phyloP scores from a whole-genome alignment of 2,113 vertebrate species.

The Paralichthys olivaceus region DNA sequence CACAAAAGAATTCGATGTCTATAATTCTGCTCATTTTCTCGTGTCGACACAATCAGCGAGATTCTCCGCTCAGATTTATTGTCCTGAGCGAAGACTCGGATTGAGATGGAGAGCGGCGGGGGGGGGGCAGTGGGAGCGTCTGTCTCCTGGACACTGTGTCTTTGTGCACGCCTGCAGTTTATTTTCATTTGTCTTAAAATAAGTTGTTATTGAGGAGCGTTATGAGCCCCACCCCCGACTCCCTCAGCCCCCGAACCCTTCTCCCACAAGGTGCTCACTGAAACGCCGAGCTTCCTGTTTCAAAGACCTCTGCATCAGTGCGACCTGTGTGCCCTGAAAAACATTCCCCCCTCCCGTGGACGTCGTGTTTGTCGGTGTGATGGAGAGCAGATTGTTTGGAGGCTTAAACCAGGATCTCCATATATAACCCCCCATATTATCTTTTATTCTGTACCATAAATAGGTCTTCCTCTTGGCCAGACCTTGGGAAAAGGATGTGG shows the following conservation, averaged over 20 bases:
- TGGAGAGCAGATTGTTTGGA: slow-evolving; percentile 29
- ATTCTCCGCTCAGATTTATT: slow-evolving; percentile 30
- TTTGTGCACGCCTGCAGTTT: slow-evolving; percentile 54
- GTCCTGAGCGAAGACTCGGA: slow-evolving; percentile 23
- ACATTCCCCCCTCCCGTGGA: not conserved
- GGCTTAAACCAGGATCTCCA: slow-evolving; percentile 25
- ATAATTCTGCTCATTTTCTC: slow-evolving; percentile 31
- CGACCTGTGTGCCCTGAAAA: not conserved
- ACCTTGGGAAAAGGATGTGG: slow-evolving; percentile 59
- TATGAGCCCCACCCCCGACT: not conserved
- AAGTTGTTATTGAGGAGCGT: slow-evolving; percentile 54
- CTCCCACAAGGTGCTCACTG: slow-evolving; percentile 68
- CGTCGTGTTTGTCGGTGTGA: slow-evolving; percentile 3
- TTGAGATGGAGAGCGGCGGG: slow-evolving; percentile 9
- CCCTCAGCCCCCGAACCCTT: slow-evolving; percentile 13
- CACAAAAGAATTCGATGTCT: slow-evolving; percentile 51
- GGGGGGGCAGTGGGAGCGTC: slow-evolving; percentile 7
- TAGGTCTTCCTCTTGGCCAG: slow-evolving; percentile 64
- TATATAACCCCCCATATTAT: slow-evolving; percentile 50
- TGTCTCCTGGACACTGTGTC: slow-evolving; percentile 21
- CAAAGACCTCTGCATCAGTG: slow-evolving; percentile 6
- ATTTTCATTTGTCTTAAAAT: slow-evolving; percentile 71
- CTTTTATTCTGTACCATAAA: slow-evolving; percentile 51
- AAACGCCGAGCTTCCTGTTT: slow-evolving; percentile 60
- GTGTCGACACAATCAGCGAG: slow-evolving; percentile 27